These are phyloP conservation scores for Dicycla oo DNA, from an alignment of 2,888 invertebrate genomes.

Conservation along the genomic window DNA sequence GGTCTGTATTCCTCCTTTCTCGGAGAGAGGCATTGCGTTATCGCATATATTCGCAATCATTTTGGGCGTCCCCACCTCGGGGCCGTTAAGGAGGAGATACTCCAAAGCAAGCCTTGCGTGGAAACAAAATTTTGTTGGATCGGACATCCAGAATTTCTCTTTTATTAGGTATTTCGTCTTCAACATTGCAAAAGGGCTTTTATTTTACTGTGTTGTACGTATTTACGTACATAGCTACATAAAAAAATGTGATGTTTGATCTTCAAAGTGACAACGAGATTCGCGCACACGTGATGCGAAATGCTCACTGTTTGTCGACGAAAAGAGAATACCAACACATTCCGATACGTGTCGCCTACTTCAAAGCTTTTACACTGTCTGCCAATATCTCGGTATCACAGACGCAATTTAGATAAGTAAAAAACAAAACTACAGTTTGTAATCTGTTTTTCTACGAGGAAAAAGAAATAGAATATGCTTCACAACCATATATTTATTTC, in stretches of 20 bases:
- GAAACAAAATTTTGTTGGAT: constrained; percentile 73
- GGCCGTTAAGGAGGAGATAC: constrained; percentile 72
- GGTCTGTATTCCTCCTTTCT: constrained; percentile 63
- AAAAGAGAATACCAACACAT: constrained; percentile 60
- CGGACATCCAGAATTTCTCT: constrained; percentile 54
- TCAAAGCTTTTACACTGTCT: constrained; percentile 58
- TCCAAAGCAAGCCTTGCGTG: constrained; percentile 65
- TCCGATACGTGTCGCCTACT: constrained; percentile 60
- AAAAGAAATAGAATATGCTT: constrained; percentile 24
- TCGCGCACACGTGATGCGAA: constrained; percentile 54
- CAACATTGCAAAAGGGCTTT: constrained; percentile 22
- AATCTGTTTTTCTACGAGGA: constrained; percentile 19
- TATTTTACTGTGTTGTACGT: constrained; percentile 34
- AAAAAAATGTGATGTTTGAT: constrained; percentile 56
- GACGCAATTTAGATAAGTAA: constrained; percentile 53
- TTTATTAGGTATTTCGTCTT: constrained; percentile 39
- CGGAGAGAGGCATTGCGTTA: constrained; percentile 71
- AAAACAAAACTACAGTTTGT: constrained; percentile 39
- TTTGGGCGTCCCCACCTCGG: constrained; percentile 72
- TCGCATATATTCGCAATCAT: constrained; percentile 83
- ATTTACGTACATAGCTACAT: constrained; percentile 21
- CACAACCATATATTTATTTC: constrained; percentile 17
- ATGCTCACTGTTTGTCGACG: constrained; percentile 56
- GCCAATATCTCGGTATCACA: constrained; percentile 43
- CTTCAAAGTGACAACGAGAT: constrained; percentile 60